Evolutionary conservation across 2,888 invertebrate genomes (phyloP), one percentile per base, ranked within the genome.

Genomic region (Caenorhabditis plicata): DNA sequence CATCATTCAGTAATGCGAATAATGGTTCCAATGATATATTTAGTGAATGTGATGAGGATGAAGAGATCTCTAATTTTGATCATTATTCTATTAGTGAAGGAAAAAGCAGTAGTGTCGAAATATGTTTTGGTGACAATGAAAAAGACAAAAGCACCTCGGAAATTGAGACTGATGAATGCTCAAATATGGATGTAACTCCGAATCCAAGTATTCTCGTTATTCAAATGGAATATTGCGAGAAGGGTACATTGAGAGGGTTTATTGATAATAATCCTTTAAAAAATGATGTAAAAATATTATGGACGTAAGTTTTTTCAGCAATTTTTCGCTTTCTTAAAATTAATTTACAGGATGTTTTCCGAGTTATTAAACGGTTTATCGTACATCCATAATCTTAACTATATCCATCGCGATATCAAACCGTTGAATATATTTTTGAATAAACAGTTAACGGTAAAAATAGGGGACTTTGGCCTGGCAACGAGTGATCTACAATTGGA

Each of bases 161-260:
- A n/a, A n/a, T n/a, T n/a, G n/a, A n/a, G n/a, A n/a, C n/a, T n/a
- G n/a, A n/a, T n/a, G n/a, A n/a, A n/a, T n/a, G n/a, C n/a, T n/a
- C n/a, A n/a, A n/a, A n/a, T n/a, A n/a, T n/a, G n/a, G n/a, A n/a
- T n/a, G n/a, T n/a, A n/a, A n/a, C n/a, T 11, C 39, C 39, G 9
- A 25, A 49, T 7, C 56, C 52, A 17, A 38, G 64, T 17, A 43
- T 75, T 8, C 49, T 76, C 5, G 73, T 68, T 58, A 75, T 80
- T 36, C 81, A 96, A 85, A 98, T 98, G 98, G 96, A 98, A 83
- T 95, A 92, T 82, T 98, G 98, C 82, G 95, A 95, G 81, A 94
- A 92, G 79, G 91, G 90, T 74, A 98, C 96, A 0, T 83, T 93
- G 26, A 50, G 67, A 19, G 43, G 42, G 8, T 36, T 32, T 5